Evolutionary conservation across 2,797 vertebrate species (phyloP).

Genomic region (Cygnus olor): DNA sequence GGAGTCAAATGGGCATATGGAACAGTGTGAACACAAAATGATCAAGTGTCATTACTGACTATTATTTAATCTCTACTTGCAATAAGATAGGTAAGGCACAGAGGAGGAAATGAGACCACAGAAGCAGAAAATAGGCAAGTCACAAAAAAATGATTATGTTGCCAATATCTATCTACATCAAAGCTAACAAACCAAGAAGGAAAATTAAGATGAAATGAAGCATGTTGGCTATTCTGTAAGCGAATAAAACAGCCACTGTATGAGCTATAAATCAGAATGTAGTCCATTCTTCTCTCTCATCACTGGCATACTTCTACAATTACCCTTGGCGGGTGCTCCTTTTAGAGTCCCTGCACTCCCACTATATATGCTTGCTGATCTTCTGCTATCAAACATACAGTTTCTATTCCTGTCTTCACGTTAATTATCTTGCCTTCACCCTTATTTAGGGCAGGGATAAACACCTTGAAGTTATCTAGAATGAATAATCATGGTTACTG

Average conservation of each 20-base stretch:
- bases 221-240: background rate
- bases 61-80: background rate
- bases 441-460: background rate
- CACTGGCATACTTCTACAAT: background rate
- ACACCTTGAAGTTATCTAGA: background rate
- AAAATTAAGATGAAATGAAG: background rate
- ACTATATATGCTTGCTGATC: background rate
- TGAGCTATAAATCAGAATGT: background rate
- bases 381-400: background rate
- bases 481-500: background rate
- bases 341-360: background rate
- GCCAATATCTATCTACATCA: background rate
- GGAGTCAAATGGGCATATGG: background rate
- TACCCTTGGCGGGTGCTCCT: background rate
- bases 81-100: background rate
- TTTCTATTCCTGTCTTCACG: constrained; percentile 28
- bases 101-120: background rate
- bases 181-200: background rate
- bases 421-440: background rate
- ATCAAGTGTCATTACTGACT: background rate
- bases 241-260: background rate
- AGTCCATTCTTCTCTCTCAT: background rate
- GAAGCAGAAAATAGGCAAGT: background rate
- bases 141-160: background rate
- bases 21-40: background rate